Evolutionary conservation across 2,113 vertebrate genomes (phyloP).

Genomic region (Siphamia tubifer): DNA sequence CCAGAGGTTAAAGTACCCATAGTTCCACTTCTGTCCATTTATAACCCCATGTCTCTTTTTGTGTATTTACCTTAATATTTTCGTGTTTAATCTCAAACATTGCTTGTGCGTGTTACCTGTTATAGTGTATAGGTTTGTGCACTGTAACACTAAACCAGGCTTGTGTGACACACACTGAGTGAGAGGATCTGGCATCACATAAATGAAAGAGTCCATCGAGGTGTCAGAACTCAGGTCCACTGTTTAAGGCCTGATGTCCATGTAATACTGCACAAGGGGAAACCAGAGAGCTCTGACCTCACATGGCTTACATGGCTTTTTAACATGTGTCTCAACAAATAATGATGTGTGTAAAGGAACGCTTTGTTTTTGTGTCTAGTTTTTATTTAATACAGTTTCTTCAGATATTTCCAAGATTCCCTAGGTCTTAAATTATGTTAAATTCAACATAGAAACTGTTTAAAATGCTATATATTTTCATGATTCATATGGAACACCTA

Average conservation of each 20-base stretch:
- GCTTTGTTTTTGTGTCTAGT: not conserved
- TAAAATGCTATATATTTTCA: too few relatives aligned
- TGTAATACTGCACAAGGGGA: not conserved
- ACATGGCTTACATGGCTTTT: not conserved
- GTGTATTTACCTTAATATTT: not conserved
- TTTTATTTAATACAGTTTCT: too few relatives aligned
- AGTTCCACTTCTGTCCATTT: too few relatives aligned
- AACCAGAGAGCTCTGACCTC: not conserved
- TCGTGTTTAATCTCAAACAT: not conserved
- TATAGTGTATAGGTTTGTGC: too few relatives aligned
- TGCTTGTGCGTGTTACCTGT: not conserved
- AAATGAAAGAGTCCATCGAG: not conserved
- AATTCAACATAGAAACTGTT: too few relatives aligned
- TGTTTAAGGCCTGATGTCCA: not conserved
- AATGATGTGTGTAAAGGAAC: too few relatives aligned
- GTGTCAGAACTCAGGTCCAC: constrained; percentile 49
- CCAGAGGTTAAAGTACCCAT: too few relatives aligned
- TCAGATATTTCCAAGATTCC: too few relatives aligned
- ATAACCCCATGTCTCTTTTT: not conserved
- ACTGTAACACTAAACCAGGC: constrained; percentile 28
- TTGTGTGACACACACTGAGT: constrained; percentile 1
- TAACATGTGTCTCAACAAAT: not conserved
- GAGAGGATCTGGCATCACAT: constrained; percentile 32
- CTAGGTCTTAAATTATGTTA: too few relatives aligned
- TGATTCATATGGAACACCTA: too few relatives aligned